Percentiles rank a stretch among this genome's conserved stretches.
These are phyloP conservation scores for Phylloscopus whistleri DNA, from an alignment of 2,113 vertebrate genomes.

Conservation along the genomic window DNA sequence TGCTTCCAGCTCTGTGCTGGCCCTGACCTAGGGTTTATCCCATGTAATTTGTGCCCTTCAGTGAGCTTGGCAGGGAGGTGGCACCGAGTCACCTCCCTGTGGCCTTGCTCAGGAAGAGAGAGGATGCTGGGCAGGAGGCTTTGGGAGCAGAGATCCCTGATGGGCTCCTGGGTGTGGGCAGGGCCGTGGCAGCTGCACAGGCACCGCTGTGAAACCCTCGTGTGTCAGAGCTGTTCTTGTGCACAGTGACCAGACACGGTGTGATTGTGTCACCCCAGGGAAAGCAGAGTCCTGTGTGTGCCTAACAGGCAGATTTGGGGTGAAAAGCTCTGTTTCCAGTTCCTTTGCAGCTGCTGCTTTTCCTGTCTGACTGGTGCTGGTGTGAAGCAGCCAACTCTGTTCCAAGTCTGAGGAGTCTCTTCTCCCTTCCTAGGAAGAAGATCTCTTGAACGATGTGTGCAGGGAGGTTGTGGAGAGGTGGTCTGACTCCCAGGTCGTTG, in stretches of 20 bases:
- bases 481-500: conserved; percentile 75
- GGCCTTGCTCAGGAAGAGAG: background rate
- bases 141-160: background rate
- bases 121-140: background rate
- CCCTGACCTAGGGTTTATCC: background rate
- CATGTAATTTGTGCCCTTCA: background rate
- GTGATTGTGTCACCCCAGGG: background rate
- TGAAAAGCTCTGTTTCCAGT: background rate
- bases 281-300: background rate
- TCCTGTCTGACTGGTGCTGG: background rate
- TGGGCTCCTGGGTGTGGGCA: background rate
- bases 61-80: background rate
- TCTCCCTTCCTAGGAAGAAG: conserved; percentile 83
- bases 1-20: background rate
- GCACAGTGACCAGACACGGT: rapidly evolving
- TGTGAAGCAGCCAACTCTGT: background rate
- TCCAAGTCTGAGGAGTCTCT: background rate
- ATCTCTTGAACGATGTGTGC: conserved; percentile 83
- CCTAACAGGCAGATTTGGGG: background rate
- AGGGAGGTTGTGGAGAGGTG: conserved; percentile 88
- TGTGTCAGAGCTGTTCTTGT: rapidly evolving
- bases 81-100: background rate
- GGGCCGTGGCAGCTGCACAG: background rate
- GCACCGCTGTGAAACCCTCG: rapidly evolving
- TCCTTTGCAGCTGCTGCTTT: background rate